Evolutionary conservation across 2,888 invertebrate genomes (phyloP), one percentile per base, ranked within the genome.

Genomic region (Drosophila subquinaria): DNA sequence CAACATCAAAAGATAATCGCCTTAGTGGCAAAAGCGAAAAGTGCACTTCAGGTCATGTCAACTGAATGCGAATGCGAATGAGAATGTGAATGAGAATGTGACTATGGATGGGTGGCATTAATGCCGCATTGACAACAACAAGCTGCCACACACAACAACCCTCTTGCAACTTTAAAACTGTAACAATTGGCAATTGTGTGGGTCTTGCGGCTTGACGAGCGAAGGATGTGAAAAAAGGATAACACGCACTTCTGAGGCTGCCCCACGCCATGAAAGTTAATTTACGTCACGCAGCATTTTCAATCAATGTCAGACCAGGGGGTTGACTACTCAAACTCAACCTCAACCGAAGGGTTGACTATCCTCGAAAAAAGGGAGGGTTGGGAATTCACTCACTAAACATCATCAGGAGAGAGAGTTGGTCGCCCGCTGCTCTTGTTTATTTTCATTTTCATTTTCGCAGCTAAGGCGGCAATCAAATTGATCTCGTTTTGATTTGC

Each of bases 171-270:
- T 88, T 83, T 77, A 78, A 86, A 86, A 88, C 67, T 81, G 86
- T 87, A 88, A 88, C 86, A 87, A 87, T 87, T 88, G 84, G 83
- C 86, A 88, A 88, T 86, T 87, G 86, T 88, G 86, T 78, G 84
- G 84, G 84, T 87, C 84, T 85, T 85, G 84, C 63, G 84, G 84
- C 87, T 83, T 86, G 81, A 76, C 79, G 70, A 59, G 42, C 59
- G 45, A 45, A 55, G 45, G 57, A 72, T 75, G 50, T 74, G 83
- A 72, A 80, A 85, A 86, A 85, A 86, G 86, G 86, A 86, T 88
- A 86, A 88, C 85, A 85, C 79, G 88, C 82, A 80, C 78, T 84
- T 86, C 70, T 75, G 72, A 70, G 81, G 76, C 75, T 68, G 69
- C 79, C 71, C 73, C 70, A 66, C 67, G 80, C 83, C 82, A 84